Evolutionary conservation across 1,140 invertebrate genomes (phyloP).

Genomic region (Drosophila quadrilineata): DNA sequence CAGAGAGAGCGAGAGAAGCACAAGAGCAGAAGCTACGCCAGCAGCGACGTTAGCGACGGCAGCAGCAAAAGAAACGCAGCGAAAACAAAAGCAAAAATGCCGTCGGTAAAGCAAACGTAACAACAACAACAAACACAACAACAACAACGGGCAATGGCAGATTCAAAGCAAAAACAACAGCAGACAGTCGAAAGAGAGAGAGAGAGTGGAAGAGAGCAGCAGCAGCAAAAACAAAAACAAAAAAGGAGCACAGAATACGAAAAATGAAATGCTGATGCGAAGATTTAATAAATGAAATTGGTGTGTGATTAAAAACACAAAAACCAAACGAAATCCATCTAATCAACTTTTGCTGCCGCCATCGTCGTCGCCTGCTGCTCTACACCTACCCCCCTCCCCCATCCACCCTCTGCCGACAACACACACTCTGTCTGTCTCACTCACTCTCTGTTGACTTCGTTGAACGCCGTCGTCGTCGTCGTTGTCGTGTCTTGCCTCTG

Average conservation of each 20-base stretch:
- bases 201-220: background rate
- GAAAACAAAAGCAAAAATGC: conserved; percentile 34
- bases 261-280: conserved; percentile 81
- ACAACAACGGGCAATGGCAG: background rate
- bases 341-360: conserved; percentile 80
- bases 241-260: conserved; percentile 50
- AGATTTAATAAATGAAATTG: conserved; percentile 82
- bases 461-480: too few species aligned
- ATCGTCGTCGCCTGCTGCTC: conserved; percentile 30
- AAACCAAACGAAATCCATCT: conserved; percentile 82
- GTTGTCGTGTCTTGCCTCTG: too few species aligned
- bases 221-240: background rate
- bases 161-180: background rate
- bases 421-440: too few species aligned
- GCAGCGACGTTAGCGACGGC: conserved; percentile 1
- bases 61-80: conserved; percentile 13
- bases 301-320: conserved; percentile 82
- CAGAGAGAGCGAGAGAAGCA: conserved; percentile 32
- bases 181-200: background rate
- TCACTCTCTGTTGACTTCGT: too few species aligned
- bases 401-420: background rate
- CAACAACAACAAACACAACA: conserved; percentile 2
- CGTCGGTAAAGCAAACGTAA: conserved; percentile 37
- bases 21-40: conserved; percentile 11
- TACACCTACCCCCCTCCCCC: background rate